Evolutionary conservation across 2,888 invertebrate genomes (phyloP).

Genomic region (Drosophila subsilvestris): DNA sequence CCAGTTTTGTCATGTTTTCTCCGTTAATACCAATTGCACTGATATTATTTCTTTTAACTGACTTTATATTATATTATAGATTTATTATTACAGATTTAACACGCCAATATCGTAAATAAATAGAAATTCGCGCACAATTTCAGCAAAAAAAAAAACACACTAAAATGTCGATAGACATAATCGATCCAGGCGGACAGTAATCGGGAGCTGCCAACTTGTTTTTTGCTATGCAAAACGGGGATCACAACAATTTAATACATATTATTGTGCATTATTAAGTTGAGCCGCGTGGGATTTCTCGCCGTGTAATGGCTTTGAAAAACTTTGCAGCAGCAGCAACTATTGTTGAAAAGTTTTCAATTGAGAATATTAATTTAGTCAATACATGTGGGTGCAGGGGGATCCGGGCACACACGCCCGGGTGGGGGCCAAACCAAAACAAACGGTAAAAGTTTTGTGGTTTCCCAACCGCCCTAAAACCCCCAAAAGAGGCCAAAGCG

Average conservation of each 20-base stretch:
- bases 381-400: constrained; percentile 76
- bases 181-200: too few relatives aligned
- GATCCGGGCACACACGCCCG: constrained; percentile 57
- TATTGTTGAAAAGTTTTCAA: constrained; percentile 80
- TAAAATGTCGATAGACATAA: too few relatives aligned
- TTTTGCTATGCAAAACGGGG: not conserved
- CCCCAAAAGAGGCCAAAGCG: constrained; percentile 51
- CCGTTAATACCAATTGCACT: too few relatives aligned
- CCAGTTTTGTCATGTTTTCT: too few relatives aligned
- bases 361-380: constrained; percentile 81
- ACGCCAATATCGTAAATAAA: too few relatives aligned
- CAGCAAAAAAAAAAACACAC: too few relatives aligned
- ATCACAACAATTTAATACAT: too few relatives aligned
- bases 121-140: too few relatives aligned
- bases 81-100: too few relatives aligned
- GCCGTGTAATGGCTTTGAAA: constrained; percentile 74
- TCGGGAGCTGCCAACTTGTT: not conserved
- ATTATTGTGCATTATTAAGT: not conserved
- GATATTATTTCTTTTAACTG: too few relatives aligned
- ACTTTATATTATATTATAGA: too few relatives aligned
- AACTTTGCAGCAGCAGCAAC: constrained; percentile 66
- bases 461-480: constrained; percentile 55
- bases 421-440: constrained; percentile 62
- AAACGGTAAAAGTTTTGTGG: constrained; percentile 77
- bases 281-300: constrained; percentile 25